A percentile compares a stretch with the other conserved stretches of the same genome.
Conservation (phyloP, 2,888 invertebrate genomes). For the Euproctis similis region DNA sequence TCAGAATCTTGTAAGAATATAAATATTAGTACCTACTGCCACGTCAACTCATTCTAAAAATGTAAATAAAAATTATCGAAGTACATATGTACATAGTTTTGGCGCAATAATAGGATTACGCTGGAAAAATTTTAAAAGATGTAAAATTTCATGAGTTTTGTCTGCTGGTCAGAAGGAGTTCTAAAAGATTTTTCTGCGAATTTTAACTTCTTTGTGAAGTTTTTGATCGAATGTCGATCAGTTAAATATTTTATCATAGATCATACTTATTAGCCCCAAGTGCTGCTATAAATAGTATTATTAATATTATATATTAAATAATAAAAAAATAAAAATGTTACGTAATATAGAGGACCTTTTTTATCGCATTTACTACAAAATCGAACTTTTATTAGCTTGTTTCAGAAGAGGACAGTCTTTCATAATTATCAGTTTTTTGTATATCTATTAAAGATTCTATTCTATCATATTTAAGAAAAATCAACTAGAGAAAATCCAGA, state of each 20-base stretch:
- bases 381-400: no score
- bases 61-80: slow-evolving; percentile 4
- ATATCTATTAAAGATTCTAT: no score
- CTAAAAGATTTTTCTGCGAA: slow-evolving; percentile 23
- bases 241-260: slow-evolving; percentile 29
- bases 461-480: no score
- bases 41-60: neutral
- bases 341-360: slow-evolving; percentile 8
- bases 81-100: neutral
- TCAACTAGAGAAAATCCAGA: no score
- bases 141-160: slow-evolving; percentile 17
- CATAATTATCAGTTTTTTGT: no score
- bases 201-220: slow-evolving; percentile 39
- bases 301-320: slow-evolving; percentile 17
- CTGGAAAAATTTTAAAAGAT: slow-evolving; percentile 11
- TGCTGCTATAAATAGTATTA: slow-evolving; percentile 31
- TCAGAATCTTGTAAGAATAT: slow-evolving; percentile 3
- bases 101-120: slow-evolving; percentile 11
- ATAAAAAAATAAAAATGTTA: slow-evolving; percentile 7
- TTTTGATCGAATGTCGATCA: slow-evolving; percentile 40
- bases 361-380: no score
- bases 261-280: slow-evolving; percentile 37
- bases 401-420: no score
- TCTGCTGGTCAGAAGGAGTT: slow-evolving; percentile 54
- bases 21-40: slow-evolving; percentile 13